Percentiles rank a stretch among this genome's conserved stretches.
Conservation (phyloP, 2,113 vertebrate genomes). For the Ictidomys tridecemlineatus region DNA sequence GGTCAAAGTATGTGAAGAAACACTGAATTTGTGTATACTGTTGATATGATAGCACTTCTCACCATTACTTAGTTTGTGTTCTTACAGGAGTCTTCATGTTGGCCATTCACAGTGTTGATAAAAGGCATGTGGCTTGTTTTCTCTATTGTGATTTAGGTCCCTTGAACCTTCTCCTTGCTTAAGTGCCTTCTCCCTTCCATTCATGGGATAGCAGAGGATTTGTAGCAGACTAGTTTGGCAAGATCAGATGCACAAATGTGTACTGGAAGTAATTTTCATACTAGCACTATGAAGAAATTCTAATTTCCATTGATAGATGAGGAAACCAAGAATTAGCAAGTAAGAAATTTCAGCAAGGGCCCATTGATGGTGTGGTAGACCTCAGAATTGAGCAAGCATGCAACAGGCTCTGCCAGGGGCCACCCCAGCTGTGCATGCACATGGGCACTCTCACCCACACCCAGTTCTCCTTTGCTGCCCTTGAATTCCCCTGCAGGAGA, state of each 20-base stretch:
- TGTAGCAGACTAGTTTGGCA: neutral
- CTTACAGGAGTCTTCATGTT: neutral
- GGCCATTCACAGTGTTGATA: neutral
- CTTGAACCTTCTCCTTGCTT: neutral
- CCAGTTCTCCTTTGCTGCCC: neutral
- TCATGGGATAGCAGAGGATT: neutral
- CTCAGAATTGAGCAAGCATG: neutral
- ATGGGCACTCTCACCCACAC: neutral
- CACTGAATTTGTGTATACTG: neutral
- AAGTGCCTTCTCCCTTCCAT: neutral
- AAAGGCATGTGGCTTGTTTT: neutral
- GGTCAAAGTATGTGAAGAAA: neutral
- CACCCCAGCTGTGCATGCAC: neutral
- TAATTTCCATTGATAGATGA: slow-evolving; percentile 11
- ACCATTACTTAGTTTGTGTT: neutral
- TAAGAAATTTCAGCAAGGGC: neutral
- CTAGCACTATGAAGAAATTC: slow-evolving; percentile 23
- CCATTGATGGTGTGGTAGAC: neutral
- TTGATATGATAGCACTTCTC: neutral
- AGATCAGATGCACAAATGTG: neutral
- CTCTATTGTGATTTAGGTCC: neutral
- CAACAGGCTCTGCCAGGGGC: neutral
- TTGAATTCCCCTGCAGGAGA: neutral
- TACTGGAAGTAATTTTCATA: slow-evolving; percentile 22
- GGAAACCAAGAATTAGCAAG: slow-evolving; percentile 18